Evolutionary conservation across 2,797 vertebrate species (phyloP), one percentile per base, ranked within the genome.

Genomic region (Naso thynnoides): DNA sequence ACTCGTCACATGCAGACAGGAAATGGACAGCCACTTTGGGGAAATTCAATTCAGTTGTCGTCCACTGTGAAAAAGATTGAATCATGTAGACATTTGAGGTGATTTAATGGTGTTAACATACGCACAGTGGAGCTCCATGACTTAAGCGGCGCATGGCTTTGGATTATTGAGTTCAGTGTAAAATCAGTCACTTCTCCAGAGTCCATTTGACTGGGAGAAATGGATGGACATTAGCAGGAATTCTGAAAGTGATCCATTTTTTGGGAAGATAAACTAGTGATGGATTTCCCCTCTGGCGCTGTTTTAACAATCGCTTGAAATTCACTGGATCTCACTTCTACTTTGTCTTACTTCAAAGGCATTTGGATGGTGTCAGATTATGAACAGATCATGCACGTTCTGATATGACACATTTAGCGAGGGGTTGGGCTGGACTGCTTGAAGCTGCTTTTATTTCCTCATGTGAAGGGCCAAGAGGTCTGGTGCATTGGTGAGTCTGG

Each of bases 11-110:
- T 78, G 70, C 78, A 92, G 91, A 91, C 91, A 93, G 92, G 92
- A 94, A 94, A 94, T 93, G 92, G 92, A 94, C 92, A 92, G 88
- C 88, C 93, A 94, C 94, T 94, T 94, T 93, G 91, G 86, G 86
- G 89, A 90, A 94, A 94, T 93, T 92, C 90, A 93, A 93, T 94
- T 93, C 90, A 79, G 91, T 91, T 80, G 86, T 93, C 88, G 84
- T 92, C 90, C 89, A 75, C 89, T 90, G 90, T 93, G 88, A 87
- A 89, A 89, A 92, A 92, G 92, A 93, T 92, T 94, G 93, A 94
- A 94, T 93, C 92, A 93, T 89, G 89, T 78, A 80, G 91, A 90
- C 92, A 93, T 95, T 90, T 93, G 93, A 93, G 91, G 89, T 93
- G 92, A 94, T 94, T 94, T 95, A 93, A 94, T 92, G 87, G 83